Conservation (phyloP, 2,797 vertebrate species). For the Pangasius mekongensis region DNA sequence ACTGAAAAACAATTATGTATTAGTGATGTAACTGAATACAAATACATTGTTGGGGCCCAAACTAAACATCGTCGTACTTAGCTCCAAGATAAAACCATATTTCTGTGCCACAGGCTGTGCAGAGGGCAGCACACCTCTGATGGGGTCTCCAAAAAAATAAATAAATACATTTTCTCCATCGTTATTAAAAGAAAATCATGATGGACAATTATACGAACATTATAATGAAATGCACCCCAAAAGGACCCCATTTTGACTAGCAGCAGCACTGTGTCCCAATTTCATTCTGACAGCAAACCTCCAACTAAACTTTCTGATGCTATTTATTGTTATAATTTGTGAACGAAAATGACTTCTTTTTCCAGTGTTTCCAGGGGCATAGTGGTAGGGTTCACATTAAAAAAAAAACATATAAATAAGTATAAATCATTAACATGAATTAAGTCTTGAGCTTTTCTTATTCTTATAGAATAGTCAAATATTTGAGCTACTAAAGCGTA, state of each 20-base stretch:
- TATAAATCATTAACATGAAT: neutral
- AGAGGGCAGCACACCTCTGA: neutral
- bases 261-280: neutral
- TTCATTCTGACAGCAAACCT: neutral
- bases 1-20: neutral
- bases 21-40: neutral
- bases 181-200: neutral
- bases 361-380: no score
- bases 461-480: neutral
- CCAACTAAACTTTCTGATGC: neutral
- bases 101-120: neutral
- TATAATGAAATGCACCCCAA: neutral
- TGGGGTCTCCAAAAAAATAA: neutral
- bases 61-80: neutral
- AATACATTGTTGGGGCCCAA: conserved; percentile 10
- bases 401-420: neutral
- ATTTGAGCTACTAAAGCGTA: neutral
- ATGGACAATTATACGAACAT: neutral
- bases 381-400: neutral
- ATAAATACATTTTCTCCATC: neutral
- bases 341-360: neutral
- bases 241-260: neutral
- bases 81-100: neutral
- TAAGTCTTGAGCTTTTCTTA: neutral
- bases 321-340: neutral